Evolutionary conservation across 2,113 vertebrate species (phyloP).

Genomic region (Seriola rivoliana): DNA sequence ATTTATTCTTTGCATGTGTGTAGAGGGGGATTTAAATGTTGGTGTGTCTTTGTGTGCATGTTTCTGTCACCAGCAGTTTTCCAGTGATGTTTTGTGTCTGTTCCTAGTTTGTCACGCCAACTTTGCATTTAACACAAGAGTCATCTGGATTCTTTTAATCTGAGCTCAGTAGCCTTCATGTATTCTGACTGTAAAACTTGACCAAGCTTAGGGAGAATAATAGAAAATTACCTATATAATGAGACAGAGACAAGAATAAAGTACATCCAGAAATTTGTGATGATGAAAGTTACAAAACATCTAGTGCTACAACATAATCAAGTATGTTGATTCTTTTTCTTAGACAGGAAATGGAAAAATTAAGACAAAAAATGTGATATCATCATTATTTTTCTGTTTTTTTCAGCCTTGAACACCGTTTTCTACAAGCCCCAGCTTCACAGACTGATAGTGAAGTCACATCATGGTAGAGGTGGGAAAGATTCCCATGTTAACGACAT

Average conservation of each 20-base stretch:
- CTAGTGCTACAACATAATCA: neutral
- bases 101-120: conserved; percentile 15
- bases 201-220: neutral
- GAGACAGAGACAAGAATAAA: neutral
- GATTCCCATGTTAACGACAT: no score
- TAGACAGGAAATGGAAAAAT: neutral
- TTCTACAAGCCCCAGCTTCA: neutral
- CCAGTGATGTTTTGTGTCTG: conserved; percentile 25
- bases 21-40: conserved; percentile 14
- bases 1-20: conserved; percentile 47
- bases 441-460: neutral
- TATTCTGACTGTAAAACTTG: neutral
- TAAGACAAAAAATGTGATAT: neutral
- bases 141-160: neutral
- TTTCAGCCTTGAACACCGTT: neutral
- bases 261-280: neutral
- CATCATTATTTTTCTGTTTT: no score
- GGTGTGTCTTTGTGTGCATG: conserved; percentile 17
- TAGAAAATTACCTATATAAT: neutral
- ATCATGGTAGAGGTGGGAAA: no score
- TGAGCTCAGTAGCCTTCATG: neutral
- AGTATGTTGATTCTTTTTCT: neutral
- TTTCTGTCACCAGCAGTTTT: conserved; percentile 49
- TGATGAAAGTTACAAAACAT: neutral
- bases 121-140: neutral